Conservation (phyloP, 2,888 invertebrate species). For the Leuctra nigra region DNA sequence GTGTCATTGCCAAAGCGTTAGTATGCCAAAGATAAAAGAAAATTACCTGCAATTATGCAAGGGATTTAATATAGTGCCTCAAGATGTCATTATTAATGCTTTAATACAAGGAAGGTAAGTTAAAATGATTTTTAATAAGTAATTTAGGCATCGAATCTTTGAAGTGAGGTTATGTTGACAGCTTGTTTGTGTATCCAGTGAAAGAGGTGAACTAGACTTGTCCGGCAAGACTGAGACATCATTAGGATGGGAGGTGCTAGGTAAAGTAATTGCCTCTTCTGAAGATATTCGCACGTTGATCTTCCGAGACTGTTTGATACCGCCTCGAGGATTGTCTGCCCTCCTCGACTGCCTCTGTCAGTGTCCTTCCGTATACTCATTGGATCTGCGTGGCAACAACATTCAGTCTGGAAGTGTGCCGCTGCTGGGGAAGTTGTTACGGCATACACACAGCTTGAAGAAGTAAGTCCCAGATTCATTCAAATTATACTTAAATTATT, state of each 20-base stretch:
- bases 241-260: slow-evolving; percentile 37
- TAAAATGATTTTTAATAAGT: not conserved
- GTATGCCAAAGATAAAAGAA: slow-evolving; percentile 3
- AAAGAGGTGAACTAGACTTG: slow-evolving; percentile 34
- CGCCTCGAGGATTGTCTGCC: slow-evolving; percentile 37
- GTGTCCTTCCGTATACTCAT: slow-evolving; percentile 35
- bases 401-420: slow-evolving; percentile 36
- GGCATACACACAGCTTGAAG: slow-evolving; percentile 37
- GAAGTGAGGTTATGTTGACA: not conserved
- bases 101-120: slow-evolving; percentile 20
- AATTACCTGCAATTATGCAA: slow-evolving; percentile 18
- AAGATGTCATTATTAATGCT: slow-evolving; percentile 18
- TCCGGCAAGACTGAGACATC: slow-evolving; percentile 35
- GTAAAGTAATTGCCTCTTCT: slow-evolving; percentile 38
- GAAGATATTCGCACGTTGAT: slow-evolving; percentile 37
- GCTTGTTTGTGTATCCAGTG: slow-evolving; percentile 30
- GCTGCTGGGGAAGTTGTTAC: slow-evolving; percentile 37
- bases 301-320: slow-evolving; percentile 39
- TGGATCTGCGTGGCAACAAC: slow-evolving; percentile 41
- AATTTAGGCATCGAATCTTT: not conserved
- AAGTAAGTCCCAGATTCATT: too few relatives aligned
- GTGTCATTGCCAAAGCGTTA: too few relatives aligned
- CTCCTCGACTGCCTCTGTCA: slow-evolving; percentile 38
- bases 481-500: too few relatives aligned
- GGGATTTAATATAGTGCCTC: slow-evolving; percentile 13